Conservation (phyloP, 2,888 invertebrate species). For the Ditula angustiorana region DNA sequence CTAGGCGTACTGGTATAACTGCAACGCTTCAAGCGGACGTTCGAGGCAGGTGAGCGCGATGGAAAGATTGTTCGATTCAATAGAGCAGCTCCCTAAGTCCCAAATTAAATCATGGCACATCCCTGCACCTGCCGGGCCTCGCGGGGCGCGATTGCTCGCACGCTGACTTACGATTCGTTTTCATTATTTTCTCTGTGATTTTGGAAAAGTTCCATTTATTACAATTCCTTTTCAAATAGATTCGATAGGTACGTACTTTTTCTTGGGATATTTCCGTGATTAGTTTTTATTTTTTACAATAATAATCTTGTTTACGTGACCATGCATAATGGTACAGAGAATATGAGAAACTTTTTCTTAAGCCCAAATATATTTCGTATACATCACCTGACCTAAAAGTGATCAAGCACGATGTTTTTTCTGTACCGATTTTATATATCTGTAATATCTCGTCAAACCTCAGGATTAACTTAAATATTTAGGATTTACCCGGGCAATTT, state of each 20-base stretch:
- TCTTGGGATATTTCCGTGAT: constrained; percentile 1
- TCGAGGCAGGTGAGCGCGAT: constrained; percentile 62
- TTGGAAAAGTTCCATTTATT: constrained; percentile 41
- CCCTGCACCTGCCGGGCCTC: constrained; percentile 78
- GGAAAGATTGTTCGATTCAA: constrained; percentile 80
- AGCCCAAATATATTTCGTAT: too few relatives aligned
- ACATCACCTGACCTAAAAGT: not conserved
- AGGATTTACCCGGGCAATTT: constrained; percentile 76
- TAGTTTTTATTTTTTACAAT: not conserved
- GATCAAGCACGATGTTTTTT: constrained; percentile 4
- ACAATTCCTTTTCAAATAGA: constrained; percentile 29
- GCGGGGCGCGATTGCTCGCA: constrained; percentile 62
- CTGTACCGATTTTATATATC: not conserved
- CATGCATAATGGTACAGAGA: too few relatives aligned
- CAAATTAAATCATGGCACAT: constrained; percentile 85
- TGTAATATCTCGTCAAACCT: constrained; percentile 53
- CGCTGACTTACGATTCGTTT: constrained; percentile 70
- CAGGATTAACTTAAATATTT: constrained; percentile 74
- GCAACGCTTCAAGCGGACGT: constrained; percentile 57
- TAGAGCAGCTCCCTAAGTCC: constrained; percentile 82
- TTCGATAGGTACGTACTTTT: not conserved
- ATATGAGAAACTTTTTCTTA: too few relatives aligned
- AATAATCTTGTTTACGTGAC: too few relatives aligned
- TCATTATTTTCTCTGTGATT: constrained; percentile 69
- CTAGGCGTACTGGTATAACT: constrained; percentile 42